Conservation (phyloP, 2,113 vertebrate genomes). For the Fulmarus glacialis region DNA sequence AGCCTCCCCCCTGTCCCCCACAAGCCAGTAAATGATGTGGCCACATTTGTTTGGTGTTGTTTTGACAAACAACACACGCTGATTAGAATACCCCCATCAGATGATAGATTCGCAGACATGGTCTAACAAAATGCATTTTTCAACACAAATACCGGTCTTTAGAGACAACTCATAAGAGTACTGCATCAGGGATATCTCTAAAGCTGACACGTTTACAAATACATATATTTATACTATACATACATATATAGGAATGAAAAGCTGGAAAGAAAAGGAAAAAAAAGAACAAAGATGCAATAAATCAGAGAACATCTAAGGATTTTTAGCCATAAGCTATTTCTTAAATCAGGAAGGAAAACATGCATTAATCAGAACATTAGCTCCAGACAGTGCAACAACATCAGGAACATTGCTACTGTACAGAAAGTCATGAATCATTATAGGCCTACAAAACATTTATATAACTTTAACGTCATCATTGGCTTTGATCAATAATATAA, state of each 20-base stretch:
- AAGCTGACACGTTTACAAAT: slow-evolving; percentile 11
- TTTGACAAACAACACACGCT: not conserved
- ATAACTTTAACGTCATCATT: not conserved
- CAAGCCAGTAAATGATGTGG: not conserved
- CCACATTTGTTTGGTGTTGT: not conserved
- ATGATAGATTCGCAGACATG: not conserved
- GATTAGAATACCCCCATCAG: not conserved
- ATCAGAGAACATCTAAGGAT: not conserved
- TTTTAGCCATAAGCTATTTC: slow-evolving; percentile 44
- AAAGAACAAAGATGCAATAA: not conserved
- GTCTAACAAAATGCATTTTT: slow-evolving; percentile 25
- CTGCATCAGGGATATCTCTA: not conserved
- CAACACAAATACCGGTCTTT: not conserved
- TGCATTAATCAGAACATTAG: slow-evolving; percentile 54
- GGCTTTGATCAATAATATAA: slow-evolving; percentile 1
- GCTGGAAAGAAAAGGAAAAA: not conserved
- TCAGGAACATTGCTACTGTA: not conserved
- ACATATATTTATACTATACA: not conserved
- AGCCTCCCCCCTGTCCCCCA: not conserved
- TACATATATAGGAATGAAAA: not conserved
- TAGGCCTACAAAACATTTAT: not conserved
- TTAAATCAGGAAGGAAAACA: slow-evolving; percentile 33
- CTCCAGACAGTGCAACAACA: not conserved
- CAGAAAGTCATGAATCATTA: slow-evolving; percentile 10
- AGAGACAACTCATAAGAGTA: not conserved